Evolutionary conservation across 2,113 vertebrate genomes (phyloP).

Genomic region (Saiga tatarica): DNA sequence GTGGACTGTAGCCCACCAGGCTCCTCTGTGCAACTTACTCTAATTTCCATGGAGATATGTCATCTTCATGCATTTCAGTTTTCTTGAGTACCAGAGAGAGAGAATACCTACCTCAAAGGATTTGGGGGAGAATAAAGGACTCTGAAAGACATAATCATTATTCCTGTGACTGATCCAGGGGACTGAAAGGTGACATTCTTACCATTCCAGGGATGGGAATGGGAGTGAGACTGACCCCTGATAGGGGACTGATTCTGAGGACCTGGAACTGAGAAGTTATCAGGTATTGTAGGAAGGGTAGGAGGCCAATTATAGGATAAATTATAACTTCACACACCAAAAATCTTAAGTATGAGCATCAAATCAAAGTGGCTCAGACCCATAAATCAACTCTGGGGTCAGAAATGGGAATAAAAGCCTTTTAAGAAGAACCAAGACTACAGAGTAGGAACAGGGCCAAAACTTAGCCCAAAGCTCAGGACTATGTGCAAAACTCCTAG

Average conservation of each 20-base stretch:
- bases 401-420: fast-evolving
- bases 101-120: background rate
- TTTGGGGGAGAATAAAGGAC: background rate
- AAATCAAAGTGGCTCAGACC: background rate
- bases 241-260: background rate
- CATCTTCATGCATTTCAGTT: background rate
- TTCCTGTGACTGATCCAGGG: background rate
- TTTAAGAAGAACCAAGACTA: no score
- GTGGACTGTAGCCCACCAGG: background rate
- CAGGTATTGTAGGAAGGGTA: background rate
- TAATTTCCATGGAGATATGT: background rate
- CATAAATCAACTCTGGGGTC: background rate
- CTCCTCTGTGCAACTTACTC: background rate
- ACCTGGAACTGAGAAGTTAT: background rate
- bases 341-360: background rate
- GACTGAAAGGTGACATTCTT: background rate
- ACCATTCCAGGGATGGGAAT: background rate
- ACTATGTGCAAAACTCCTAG: fast-evolving
- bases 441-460: no score
- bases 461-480: fast-evolving
- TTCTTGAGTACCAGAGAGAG: background rate
- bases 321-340: background rate
- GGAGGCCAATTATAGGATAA: background rate
- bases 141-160: background rate
- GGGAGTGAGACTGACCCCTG: no score